Evolutionary conservation across 2,113 vertebrate species (phyloP), one percentile per base, ranked within the genome.

Genomic region (Notiomystis cincta): DNA sequence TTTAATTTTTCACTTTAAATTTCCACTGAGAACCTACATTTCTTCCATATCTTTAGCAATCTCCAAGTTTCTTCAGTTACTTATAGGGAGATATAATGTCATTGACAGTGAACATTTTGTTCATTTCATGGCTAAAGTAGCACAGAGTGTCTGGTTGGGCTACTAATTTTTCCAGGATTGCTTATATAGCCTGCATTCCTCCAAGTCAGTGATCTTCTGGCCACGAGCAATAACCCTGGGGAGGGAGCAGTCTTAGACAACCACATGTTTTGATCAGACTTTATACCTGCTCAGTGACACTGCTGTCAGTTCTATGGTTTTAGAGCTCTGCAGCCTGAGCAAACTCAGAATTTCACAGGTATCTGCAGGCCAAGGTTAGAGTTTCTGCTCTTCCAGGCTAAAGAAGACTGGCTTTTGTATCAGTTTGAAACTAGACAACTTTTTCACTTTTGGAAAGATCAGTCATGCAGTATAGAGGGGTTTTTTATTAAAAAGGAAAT

Each of bases 341-440:
- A 73, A 90, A 69, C 7, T 60, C 50, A 60, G 23, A 72, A 77
- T 81, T 89, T 81, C 44, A 64, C 16, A n/a, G 25, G 3, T 28
- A 33, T n/a, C 44, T 77, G 28, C 20, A 71, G 70, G 13, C 11
- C 47, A 76, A 89, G 13, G 12, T 62, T 45, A 35, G 62, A 67
- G 15, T 14, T 0, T 0, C 25, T 86, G 44, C 18, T 42, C 5
- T 79, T 54, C 9, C 27, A 16, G 13, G 2, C 6, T 25, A 47
- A 58, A 12, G 27, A 77, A 50, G 9, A 40, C 28, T 48, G 28
- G 9, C 11, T 11, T 87, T n/a, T 65, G 4, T 16, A 50, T 30
- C 15, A 40, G 15, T 62, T 44, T 85, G 45, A 57, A 71, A 25
- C 11, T 61, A 53, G 11, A 44, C 2, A 15, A 25, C 4, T 70